phyloP scores from a whole-genome alignment of 2,113 vertebrate genomes.

The Plectropomus leopardus region DNA sequence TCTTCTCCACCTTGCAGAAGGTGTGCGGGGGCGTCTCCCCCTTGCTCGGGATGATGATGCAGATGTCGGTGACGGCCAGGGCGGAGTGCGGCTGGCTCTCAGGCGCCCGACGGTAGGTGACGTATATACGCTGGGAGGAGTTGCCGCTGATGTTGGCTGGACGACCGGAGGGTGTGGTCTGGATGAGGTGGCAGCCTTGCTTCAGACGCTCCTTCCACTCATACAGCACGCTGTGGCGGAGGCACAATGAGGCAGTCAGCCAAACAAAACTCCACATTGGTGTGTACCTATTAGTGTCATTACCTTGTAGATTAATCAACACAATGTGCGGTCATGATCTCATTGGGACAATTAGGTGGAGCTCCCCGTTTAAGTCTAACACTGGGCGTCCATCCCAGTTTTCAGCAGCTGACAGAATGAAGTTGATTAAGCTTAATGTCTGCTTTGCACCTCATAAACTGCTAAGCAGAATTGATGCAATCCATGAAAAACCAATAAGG shows the following conservation, averaged over 20 bases:
- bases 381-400: slow-evolving; percentile 22
- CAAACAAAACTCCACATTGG: not conserved
- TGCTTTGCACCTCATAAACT: slow-evolving; percentile 9
- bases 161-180: slow-evolving; percentile 91
- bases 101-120: slow-evolving; percentile 93
- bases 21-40: slow-evolving; percentile 96
- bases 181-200: slow-evolving; percentile 95
- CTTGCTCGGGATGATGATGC: slow-evolving; percentile 96
- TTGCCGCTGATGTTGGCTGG: slow-evolving; percentile 94
- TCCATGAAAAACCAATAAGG: not conserved
- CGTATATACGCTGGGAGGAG: slow-evolving; percentile 93
- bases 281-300: slow-evolving; percentile 6
- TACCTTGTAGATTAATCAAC: not conserved
- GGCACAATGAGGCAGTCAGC: not conserved
- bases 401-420: slow-evolving; percentile 3
- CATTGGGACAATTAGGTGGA: slow-evolving; percentile 27
- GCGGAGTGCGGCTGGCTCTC: slow-evolving; percentile 91
- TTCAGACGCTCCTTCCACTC: slow-evolving; percentile 98
- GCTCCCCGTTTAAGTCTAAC: slow-evolving; percentile 4
- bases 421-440: slow-evolving; percentile 26
- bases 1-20: slow-evolving; percentile 98
- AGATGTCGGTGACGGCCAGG: slow-evolving; percentile 96
- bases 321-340: slow-evolving; percentile 18
- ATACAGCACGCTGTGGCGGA: slow-evolving; percentile 89
- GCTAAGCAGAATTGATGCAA: not conserved